Base-by-base conservation (phyloP, 92 coral and sea anemone genomes). In the Meandrina meandrites region DNA sequence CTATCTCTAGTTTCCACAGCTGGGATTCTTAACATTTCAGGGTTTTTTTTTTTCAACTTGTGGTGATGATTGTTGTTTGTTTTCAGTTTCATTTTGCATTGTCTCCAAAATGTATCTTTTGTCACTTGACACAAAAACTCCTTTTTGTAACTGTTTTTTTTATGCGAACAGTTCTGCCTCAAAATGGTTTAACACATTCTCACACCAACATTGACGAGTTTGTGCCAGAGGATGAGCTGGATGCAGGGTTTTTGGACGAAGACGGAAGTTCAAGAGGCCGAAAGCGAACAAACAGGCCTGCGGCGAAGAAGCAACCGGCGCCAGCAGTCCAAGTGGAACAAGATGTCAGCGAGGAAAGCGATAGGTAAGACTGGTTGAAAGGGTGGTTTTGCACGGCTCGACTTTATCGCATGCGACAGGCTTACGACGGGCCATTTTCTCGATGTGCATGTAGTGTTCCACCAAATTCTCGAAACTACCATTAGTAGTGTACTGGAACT, bases 171-270 rank as follows among this genome's bases (percentile, higher is more conserved):
- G 88, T 56, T 15, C 50, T 45, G 10, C 66, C 88, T 19, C 82
- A 48, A 35, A 85, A 85, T 78, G 82, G 88, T 35, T 34, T 48
- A n/a, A 4, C 73, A 18, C 81, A 62, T 47, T 85, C 88, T 28
- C 18, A 95, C 69, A 66, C 96, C 14, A 89, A 96, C 90, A 88
- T 97, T 28, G 96, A 95, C 68, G 99, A 97, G 89, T 97, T 97
- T 81, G 85, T 85, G 6, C 98, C 99, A 0, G 98, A 92, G 35
- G 99, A 97, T 28, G 94, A 96, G 71, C 80, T 97, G 79, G 99
- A 95, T 73, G 91, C 98, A 24, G 95, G 86, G 34, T 97, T 97
- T 82, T 88, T 97, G 34, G 96, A 89, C 40, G 98, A 97, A 36
- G 93, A 91, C 6, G 91, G 86, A 24, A 32, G 66, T 28, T 53